Base-by-base conservation (phyloP, 2,797 vertebrate species). In the Jordanella pulchra region DNA sequence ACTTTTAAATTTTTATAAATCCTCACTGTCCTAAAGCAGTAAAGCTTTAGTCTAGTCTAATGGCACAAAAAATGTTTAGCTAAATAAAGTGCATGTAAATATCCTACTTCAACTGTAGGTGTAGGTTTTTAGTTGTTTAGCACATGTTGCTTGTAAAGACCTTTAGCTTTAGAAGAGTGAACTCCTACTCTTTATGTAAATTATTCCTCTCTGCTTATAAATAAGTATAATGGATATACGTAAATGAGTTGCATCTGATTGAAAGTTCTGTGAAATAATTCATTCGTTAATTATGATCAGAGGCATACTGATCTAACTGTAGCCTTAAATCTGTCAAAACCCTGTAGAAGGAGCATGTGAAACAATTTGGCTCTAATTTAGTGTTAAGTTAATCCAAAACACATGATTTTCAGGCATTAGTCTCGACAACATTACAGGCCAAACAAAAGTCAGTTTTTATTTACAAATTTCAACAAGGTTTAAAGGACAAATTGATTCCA, bases 401-500 rank as follows among this genome's bases (percentile, higher is more conserved):
- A 28, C 10, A 69, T 12, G 15, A 65, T 63, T n/a, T 30, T 27
- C 4, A 69, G n/a, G 61, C 4, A 50, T 65, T 21, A 35, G 1
- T 1, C 7, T 1, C 6, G 27, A 39, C 2, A 65, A 67, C 21
- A 27, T 14, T 23, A 42, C n/a, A 6, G 42, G 14, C 18, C 17
- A 42, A 64, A 71, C 72, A 74, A 63, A 58, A 50, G 32, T 69
- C 28, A 61, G 5, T 51, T 73, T 56, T 65, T 53, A 30, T 56
- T 65, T 50, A 30, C 6, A 28, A 51, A 39, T 77, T 73, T 27
- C 30, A 21, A 64, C 51, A 23, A 69, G 13, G 32, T 74, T 81
- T 74, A 50, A 60, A 80, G 77, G 81, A 63, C 65, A 85, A 78
- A 76, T 67, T 45, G 70, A 74, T 78, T n/a, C 28, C 47, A 58